phyloP scores from a whole-genome alignment of 2,888 invertebrate species.

The Eugnorisma glareosa region DNA sequence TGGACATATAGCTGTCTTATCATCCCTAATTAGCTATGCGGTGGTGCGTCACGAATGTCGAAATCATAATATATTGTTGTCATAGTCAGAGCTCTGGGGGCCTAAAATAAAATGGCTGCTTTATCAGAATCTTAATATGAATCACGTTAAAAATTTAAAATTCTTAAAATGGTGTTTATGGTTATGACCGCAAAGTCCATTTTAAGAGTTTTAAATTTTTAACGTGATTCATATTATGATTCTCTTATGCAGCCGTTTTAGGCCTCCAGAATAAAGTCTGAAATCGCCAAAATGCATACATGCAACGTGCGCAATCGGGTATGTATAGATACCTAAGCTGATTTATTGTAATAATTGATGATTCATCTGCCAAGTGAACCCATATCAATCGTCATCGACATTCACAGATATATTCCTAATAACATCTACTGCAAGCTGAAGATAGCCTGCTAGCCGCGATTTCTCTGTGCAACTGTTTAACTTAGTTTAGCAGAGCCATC shows the following conservation, averaged over 20 bases:
- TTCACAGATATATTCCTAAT: not conserved
- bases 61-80: slow-evolving; percentile 2
- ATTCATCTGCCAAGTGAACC: not conserved
- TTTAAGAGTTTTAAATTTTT: too few species aligned
- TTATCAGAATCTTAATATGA: too few species aligned
- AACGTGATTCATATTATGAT: too few species aligned
- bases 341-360: not conserved
- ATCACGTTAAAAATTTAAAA: too few species aligned
- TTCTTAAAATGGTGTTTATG: too few species aligned
- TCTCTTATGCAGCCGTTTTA: too few species aligned
- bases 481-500: not conserved
- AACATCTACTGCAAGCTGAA: not conserved
- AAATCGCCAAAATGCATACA: not conserved
- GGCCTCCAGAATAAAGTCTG: not conserved
- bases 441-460: not conserved
- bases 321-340: not conserved
- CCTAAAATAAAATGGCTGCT: too few species aligned
- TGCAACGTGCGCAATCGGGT: not conserved
- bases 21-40: not conserved
- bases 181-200: too few species aligned
- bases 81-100: not conserved
- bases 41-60: not conserved
- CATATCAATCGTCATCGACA: not conserved
- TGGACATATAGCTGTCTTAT: not conserved
- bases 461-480: slow-evolving; percentile 6